Percentiles rank a stretch among this genome's conserved stretches.
phyloP scores from a whole-genome alignment of 2,113 vertebrate genomes.

The Solenodon paradoxus region DNA sequence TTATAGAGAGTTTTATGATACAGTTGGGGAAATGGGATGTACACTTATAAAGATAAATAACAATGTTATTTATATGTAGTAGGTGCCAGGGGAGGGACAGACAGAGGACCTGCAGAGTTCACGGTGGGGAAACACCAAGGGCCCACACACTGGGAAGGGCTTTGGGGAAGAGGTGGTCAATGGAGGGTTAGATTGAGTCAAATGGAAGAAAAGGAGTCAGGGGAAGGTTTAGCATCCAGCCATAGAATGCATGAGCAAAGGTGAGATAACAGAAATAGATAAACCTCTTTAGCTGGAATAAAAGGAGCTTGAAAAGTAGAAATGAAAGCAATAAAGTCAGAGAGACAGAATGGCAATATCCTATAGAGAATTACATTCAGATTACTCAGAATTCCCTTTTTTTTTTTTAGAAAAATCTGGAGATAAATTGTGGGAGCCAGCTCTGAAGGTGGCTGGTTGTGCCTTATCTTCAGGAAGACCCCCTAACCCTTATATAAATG shows the following conservation, averaged over 20 bases:
- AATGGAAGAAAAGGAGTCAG: neutral
- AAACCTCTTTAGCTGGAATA: conserved; percentile 30
- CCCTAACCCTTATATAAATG: neutral
- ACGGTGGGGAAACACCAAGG: neutral
- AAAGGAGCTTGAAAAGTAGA: neutral
- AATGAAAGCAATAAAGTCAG: neutral
- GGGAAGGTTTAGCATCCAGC: neutral
- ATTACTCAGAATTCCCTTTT: neutral
- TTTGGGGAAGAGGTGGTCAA: neutral
- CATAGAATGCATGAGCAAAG: neutral
- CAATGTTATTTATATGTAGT: neutral
- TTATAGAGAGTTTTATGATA: neutral
- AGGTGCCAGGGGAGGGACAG: neutral
- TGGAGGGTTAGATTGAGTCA: neutral
- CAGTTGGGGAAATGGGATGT: neutral
- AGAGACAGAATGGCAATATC: neutral
- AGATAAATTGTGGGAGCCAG: neutral
- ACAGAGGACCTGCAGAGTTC: neutral
- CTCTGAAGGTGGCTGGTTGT: neutral
- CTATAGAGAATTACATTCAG: neutral
- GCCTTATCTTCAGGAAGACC: neutral
- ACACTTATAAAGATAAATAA: neutral
- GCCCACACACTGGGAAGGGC: neutral
- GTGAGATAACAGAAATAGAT: neutral
- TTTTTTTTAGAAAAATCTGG: neutral